phyloP scores from a whole-genome alignment of 2,888 invertebrate species.

The Stegana nigrithorax region DNA sequence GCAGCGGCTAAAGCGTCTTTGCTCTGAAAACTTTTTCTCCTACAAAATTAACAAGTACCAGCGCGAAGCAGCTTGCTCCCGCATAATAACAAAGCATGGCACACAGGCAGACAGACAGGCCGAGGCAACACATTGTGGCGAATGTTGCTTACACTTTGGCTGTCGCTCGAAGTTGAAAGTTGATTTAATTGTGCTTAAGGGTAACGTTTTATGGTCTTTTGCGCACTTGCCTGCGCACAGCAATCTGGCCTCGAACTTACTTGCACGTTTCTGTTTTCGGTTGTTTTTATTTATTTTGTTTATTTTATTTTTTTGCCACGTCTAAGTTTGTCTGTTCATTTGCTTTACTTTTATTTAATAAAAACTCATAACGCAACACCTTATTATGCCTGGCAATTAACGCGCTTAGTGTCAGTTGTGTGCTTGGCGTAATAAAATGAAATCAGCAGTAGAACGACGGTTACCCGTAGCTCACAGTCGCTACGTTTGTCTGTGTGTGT shows the following conservation, averaged over 20 bases:
- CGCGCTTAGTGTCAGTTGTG: background rate
- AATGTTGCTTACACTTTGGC: constrained; percentile 1
- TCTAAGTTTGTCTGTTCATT: background rate
- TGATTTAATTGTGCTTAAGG: constrained; percentile 47
- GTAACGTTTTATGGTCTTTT: background rate
- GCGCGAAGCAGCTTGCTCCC: background rate
- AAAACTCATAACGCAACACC: background rate
- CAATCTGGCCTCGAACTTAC: background rate
- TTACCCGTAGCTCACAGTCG: constrained; percentile 4
- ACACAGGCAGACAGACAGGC: background rate
- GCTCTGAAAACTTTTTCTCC: background rate
- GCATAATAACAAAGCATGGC: background rate
- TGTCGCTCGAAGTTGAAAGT: too few species aligned
- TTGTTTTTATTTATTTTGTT: too few species aligned
- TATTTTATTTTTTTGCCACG: too few species aligned
- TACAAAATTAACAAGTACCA: background rate
- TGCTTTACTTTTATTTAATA: background rate
- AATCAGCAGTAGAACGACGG: background rate
- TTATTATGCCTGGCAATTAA: background rate
- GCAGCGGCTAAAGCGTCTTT: too few species aligned
- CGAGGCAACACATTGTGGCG: background rate
- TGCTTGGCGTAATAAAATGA: constrained; percentile 2
- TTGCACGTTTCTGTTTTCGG: too few species aligned
- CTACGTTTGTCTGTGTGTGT: constrained; percentile 37
- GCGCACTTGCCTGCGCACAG: too few species aligned